Conservation (phyloP, 2,113 vertebrate species). For the Dasyurus viverrinus region DNA sequence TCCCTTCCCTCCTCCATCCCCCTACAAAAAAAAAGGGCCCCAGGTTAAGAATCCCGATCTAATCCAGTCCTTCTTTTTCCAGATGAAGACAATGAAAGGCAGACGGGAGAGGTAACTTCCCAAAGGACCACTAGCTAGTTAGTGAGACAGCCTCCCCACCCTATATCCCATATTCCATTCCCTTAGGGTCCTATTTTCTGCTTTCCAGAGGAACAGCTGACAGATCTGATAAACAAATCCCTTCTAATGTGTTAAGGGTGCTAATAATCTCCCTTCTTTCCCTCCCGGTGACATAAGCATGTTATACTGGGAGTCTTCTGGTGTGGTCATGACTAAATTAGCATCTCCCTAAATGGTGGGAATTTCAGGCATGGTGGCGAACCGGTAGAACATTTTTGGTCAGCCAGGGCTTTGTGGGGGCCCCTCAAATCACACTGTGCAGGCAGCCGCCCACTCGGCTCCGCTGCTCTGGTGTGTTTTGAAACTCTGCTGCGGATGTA, state of each 20-base stretch:
- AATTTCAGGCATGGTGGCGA: constrained; percentile 49
- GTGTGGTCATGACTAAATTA: background rate
- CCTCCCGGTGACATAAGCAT: background rate
- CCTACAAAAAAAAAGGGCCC: too few species aligned
- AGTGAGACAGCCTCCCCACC: background rate
- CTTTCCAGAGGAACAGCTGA: background rate
- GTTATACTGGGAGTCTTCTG: background rate
- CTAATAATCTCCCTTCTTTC: background rate
- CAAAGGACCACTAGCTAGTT: background rate
- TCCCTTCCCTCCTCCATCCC: background rate
- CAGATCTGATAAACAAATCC: background rate
- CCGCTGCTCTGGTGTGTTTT: constrained; percentile 81
- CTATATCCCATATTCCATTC: background rate
- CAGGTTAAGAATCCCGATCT: background rate
- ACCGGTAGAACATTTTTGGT: constrained; percentile 9
- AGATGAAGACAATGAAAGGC: background rate
- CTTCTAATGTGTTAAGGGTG: background rate
- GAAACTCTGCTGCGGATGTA: constrained; percentile 88
- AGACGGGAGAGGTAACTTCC: background rate
- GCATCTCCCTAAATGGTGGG: background rate
- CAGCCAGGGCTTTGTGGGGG: constrained; percentile 54
- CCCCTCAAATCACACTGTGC: constrained; percentile 44
- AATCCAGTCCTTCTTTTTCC: background rate
- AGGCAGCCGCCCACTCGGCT: constrained; percentile 29
- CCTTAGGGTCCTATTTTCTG: background rate